Evolutionary conservation across 1,140 invertebrate genomes (phyloP).

Genomic region (Venturia canescens): DNA sequence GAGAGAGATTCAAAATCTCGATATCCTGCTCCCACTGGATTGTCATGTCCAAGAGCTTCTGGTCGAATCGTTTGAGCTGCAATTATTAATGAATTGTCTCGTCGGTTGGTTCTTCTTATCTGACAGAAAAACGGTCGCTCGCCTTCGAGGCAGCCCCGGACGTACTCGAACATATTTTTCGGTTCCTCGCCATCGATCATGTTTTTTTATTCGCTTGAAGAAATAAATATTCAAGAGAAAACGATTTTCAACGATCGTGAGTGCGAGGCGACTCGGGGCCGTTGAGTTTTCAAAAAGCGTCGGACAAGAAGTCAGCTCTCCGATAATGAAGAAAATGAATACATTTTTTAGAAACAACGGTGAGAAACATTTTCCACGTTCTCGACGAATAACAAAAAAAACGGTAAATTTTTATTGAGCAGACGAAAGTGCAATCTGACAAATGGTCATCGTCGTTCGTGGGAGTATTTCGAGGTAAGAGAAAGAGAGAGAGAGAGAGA

Average conservation of each 20-base stretch:
- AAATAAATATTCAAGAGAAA: background rate
- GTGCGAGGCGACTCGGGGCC: background rate
- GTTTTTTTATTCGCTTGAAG: background rate
- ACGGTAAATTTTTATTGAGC: background rate
- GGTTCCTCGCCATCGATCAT: slow-evolving; percentile 24
- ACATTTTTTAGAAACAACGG: background rate
- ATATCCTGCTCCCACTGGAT: slow-evolving; percentile 37
- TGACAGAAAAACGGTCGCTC: slow-evolving; percentile 24
- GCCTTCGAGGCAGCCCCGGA: background rate
- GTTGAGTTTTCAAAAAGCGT: no score
- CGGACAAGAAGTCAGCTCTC: no score
- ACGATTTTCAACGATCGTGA: background rate
- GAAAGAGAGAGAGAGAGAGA: background rate
- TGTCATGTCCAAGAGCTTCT: slow-evolving; percentile 48
- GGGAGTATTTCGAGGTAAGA: background rate
- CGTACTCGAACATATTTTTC: slow-evolving; percentile 22
- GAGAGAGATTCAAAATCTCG: slow-evolving; percentile 42
- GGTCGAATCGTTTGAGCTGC: slow-evolving; percentile 47
- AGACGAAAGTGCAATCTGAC: background rate
- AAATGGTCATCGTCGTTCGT: background rate
- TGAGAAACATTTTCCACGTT: background rate
- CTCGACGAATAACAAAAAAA: background rate
- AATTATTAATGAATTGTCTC: slow-evolving; percentile 48
- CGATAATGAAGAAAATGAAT: background rate
- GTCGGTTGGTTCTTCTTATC: background rate